These are phyloP conservation scores for Poeciliopsis occidentalis DNA, from an alignment of 2,113 vertebrate genomes.

Conservation along the genomic window DNA sequence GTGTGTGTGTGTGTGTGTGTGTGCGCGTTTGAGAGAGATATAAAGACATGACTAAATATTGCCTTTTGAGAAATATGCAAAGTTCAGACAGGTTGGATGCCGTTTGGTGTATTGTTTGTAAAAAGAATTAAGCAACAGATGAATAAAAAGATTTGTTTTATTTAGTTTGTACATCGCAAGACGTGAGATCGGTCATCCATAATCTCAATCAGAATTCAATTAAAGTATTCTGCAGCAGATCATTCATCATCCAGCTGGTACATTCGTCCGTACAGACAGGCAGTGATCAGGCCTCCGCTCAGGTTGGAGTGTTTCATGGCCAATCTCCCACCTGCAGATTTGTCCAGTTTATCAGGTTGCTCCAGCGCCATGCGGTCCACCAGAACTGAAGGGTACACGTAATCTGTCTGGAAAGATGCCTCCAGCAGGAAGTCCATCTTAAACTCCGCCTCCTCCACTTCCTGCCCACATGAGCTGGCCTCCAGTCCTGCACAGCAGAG, in stretches of 20 bases:
- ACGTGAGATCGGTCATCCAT: not conserved
- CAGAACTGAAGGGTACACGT: constrained; percentile 87
- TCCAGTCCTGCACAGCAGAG: constrained; percentile 84
- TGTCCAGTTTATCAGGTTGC: constrained; percentile 79
- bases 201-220: not conserved
- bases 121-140: constrained; percentile 56
- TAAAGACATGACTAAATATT: constrained; percentile 28
- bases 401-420: constrained; percentile 84
- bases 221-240: constrained; percentile 51
- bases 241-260: too few species aligned
- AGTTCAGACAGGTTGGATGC: constrained; percentile 47
- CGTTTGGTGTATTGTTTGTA: constrained; percentile 68
- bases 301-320: constrained; percentile 83
- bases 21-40: constrained; percentile 9
- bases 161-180: not conserved
- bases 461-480: constrained; percentile 85
- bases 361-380: constrained; percentile 83
- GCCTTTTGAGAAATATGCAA: constrained; percentile 67
- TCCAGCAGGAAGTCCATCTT: constrained; percentile 84
- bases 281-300: constrained; percentile 84
- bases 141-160: constrained; percentile 46
- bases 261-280: too few species aligned
- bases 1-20: not conserved
- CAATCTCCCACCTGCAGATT: constrained; percentile 68
- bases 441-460: constrained; percentile 79